phyloP scores from a whole-genome alignment of 2,113 vertebrate genomes.

The Gasterosteus nipponicus region DNA sequence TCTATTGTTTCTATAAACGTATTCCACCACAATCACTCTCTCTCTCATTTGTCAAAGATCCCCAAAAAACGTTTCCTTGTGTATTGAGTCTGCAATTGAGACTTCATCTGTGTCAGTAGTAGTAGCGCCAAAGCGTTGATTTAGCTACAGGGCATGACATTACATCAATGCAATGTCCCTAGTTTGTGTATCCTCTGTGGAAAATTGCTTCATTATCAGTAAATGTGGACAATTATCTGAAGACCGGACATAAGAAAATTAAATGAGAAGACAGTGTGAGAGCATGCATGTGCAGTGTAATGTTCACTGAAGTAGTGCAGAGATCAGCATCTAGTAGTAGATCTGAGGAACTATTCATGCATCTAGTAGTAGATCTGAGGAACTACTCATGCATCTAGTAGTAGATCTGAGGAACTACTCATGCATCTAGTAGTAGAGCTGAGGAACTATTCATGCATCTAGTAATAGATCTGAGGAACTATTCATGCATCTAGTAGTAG shows the following conservation, averaged over 20 bases:
- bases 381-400: no score
- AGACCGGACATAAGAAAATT: not conserved
- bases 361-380: no score
- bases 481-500: no score
- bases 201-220: not conserved
- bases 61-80: conserved; percentile 4
- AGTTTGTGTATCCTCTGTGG: not conserved
- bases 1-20: conserved; percentile 23
- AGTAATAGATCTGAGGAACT: no score
- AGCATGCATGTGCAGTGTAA: not conserved
- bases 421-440: no score
- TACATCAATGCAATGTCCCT: not conserved
- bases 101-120: conserved; percentile 3
- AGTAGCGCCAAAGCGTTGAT: not conserved
- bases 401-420: no score
- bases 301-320: not conserved
- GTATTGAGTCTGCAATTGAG: not conserved
- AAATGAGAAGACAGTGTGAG: not conserved
- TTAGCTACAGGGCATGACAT: not conserved
- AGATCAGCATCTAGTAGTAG: no score
- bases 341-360: no score
- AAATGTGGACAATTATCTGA: conserved; percentile 3
- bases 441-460: no score
- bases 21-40: conserved; percentile 16
- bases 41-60: conserved; percentile 4